Base-by-base conservation (phyloP, 2,113 vertebrate genomes). In the Elanoides forficatus region DNA sequence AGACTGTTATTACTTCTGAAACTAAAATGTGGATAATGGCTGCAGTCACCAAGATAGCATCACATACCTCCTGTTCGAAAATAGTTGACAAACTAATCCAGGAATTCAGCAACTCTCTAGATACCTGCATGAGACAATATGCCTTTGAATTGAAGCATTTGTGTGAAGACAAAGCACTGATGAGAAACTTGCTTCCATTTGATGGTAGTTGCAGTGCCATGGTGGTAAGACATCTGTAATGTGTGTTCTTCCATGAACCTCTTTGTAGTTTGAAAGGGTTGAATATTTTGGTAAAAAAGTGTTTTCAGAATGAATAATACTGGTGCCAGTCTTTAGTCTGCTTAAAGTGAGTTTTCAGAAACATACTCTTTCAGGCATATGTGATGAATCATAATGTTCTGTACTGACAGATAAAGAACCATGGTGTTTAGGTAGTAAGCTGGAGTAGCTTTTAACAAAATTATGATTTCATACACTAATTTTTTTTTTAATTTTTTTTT, bases 21-120 rank as follows among this genome's bases (percentile, higher is more conserved):
- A 99, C 99, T 8, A 99, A 98, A 97, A 98, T 93, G 11, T 99
- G 99, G 99, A 95, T 99, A 88, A 97, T 99, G 91, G 97, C 98
- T 84, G 99, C 99, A 23, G 98, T 99, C 95, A 99, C 98, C 70
- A 99, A 99, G 96, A 97, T 99, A 88, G 97, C 98, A 29, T 96
- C 97, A 8, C 97, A 94, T 27, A 89, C 96, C 23, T 93, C 96
- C 3, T 95, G 93, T 53, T 96, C 97, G 6, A 94, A 97, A 63
- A 80, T 97, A 45, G 97, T 98, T 43, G 97, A 98, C 73, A 97
- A 96, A 38, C 85, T 99, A 79, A 97, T 98, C 73, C 98, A 98
- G 40, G 97, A 98, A 15, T 98, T 98, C 90, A 96, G 98, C 32
- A 96, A 92, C 67, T 99, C 99, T 43, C 97, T 99, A 97, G 98